phyloP scores from a whole-genome alignment of 1,140 invertebrate genomes.

The Phymastichus coffea region DNA sequence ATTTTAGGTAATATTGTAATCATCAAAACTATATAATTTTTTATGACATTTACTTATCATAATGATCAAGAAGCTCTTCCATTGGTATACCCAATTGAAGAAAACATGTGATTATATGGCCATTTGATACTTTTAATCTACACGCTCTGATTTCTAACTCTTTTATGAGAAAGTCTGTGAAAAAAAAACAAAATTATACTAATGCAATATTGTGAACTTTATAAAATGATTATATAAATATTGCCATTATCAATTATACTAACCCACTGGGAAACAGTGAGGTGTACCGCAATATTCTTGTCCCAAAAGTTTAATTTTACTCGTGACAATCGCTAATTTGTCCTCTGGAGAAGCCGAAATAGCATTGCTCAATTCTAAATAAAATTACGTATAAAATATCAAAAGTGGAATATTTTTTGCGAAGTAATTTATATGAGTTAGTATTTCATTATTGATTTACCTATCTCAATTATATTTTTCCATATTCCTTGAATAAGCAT shows the following conservation, averaged over 20 bases:
- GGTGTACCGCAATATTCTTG: slow-evolving; percentile 71
- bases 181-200: slow-evolving; percentile 7
- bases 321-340: slow-evolving; percentile 66
- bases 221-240: slow-evolving; percentile 1
- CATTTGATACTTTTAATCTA: slow-evolving; percentile 65
- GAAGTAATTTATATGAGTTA: neutral
- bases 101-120: slow-evolving; percentile 69
- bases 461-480: slow-evolving; percentile 71
- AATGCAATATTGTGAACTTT: slow-evolving; percentile 6
- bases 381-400: slow-evolving; percentile 6
- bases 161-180: slow-evolving; percentile 69
- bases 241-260: slow-evolving; percentile 30
- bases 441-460: slow-evolving; percentile 37
- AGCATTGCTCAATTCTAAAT: slow-evolving; percentile 48
- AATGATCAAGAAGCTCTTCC: slow-evolving; percentile 72
- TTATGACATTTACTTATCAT: slow-evolving; percentile 61
- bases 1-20: slow-evolving; percentile 4
- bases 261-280: slow-evolving; percentile 74
- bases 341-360: slow-evolving; percentile 57
- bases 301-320: slow-evolving; percentile 73
- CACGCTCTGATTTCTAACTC: slow-evolving; percentile 75
- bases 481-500: slow-evolving; percentile 76
- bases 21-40: slow-evolving; percentile 1
- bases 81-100: slow-evolving; percentile 70
- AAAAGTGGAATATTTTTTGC: too few species aligned